These are phyloP conservation scores for Alouatta palliata DNA, from an alignment of 2,113 vertebrate species.

Conservation along the genomic window DNA sequence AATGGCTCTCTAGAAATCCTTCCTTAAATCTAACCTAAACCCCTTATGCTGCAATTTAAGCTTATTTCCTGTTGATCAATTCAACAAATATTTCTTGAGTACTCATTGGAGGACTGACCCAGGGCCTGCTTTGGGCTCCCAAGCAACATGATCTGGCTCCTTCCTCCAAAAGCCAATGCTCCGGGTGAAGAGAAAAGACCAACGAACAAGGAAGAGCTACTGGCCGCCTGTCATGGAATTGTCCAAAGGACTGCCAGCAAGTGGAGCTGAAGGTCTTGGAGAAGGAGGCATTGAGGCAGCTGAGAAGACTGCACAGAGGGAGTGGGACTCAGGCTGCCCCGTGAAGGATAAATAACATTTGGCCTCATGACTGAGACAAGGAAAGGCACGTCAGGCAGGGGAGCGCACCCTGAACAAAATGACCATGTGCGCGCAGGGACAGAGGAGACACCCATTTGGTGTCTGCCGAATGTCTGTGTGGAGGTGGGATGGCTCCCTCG, in stretches of 20 bases:
- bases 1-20: not conserved
- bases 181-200: not conserved
- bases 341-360: fast-evolving
- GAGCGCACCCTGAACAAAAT: not conserved
- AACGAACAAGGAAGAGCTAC: not conserved
- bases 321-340: fast-evolving
- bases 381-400: fast-evolving
- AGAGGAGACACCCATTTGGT: not conserved
- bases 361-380: not conserved
- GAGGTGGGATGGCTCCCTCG: not conserved
- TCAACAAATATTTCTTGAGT: not conserved
- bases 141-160: not conserved
- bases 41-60: not conserved
- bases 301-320: not conserved
- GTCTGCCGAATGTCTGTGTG: not conserved
- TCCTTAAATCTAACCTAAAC: not conserved
- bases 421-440: fast-evolving
- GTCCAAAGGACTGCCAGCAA: not conserved
- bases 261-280: fast-evolving
- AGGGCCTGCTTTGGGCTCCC: not conserved
- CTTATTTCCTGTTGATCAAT: not conserved
- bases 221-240: fast-evolving
- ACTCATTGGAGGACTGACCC: not conserved
- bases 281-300: not conserved
- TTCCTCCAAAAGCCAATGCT: not conserved